A percentile compares a stretch with the other conserved stretches of the same genome.
phyloP scores from a whole-genome alignment of 2,113 vertebrate species.

The Megaptera novaeangliae region DNA sequence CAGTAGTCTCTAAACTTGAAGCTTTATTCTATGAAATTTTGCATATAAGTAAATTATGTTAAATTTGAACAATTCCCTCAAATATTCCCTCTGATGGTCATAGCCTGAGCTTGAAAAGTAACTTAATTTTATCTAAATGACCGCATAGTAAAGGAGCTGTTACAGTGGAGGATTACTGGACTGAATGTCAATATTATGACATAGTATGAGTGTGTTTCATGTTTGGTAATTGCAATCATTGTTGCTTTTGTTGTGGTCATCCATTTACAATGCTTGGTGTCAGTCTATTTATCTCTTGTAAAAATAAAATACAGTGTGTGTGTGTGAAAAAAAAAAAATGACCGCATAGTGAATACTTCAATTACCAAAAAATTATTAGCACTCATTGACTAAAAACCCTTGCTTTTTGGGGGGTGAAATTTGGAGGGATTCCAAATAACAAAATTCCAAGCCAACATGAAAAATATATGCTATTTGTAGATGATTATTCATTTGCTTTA shows the following conservation, averaged over 20 bases:
- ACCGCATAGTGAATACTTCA: neutral
- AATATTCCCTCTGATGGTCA: neutral
- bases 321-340: neutral
- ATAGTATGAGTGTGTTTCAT: too few relatives aligned
- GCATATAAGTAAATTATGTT: neutral
- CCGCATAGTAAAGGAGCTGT: neutral
- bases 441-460: neutral
- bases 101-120: neutral
- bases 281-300: too few relatives aligned
- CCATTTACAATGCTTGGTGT: too few relatives aligned
- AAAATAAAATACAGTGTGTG: too few relatives aligned
- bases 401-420: neutral
- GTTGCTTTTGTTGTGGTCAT: too few relatives aligned
- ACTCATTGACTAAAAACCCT: neutral
- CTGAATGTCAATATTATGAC: too few relatives aligned
- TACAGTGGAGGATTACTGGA: too few relatives aligned
- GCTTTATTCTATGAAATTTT: neutral
- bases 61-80: neutral
- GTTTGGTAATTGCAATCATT: too few relatives aligned
- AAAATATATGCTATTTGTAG: neutral
- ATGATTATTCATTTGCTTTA: slow-evolving; percentile 2
- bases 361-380: neutral
- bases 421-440: neutral
- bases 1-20: neutral
- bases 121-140: neutral